Base-by-base conservation (phyloP, 2,113 vertebrate species). In the Rhinichthys klamathensis region DNA sequence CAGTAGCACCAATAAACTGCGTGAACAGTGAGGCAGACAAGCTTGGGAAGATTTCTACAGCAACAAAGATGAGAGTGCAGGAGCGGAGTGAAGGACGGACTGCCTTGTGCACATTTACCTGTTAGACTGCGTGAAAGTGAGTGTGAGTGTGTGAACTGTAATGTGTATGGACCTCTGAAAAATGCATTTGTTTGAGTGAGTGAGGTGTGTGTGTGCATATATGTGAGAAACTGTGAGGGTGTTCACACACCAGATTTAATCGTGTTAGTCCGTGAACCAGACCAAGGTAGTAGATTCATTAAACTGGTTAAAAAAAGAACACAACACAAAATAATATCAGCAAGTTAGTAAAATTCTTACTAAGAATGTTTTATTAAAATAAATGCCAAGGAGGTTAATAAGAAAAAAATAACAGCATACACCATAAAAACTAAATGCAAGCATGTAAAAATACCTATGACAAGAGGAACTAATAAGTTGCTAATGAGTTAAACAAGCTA, bases 351-450 rank as follows among this genome's bases (percentile, higher is more conserved):
- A 95, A 95, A 95, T 95, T 95, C 94, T 93, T 95, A 95, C 95
- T 96, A 95, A 95, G 94, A 96, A 96, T 95, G 94, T 95, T 96
- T 95, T 95, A 95, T 96, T 95, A 95, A 96, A 96, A 95, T 96
- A 96, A 96, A 95, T 95, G 94, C 92, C 93, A 95, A 94, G 93
- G 76, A 65, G 94, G 94, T 96, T 95, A 96, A 95, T 95, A 96
- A 95, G 93, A 94, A 95, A 90, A 78, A 94, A 95, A 94, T 92
- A 95, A 94, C 94, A 95, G 94, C 95, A 95, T 94, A 95, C 94
- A 96, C 94, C 94, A 95, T 96, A 94, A 95, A 95, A 95, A 95
- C 94, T 94, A 95, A 96, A 96, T 90, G 95, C 95, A 96, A 95
- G 95, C 95, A 95, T 95, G 95, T 95, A 95, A 96, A 96, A 96